Conservation (phyloP, 2,113 vertebrate genomes). For the Salvelinus namaycush region DNA sequence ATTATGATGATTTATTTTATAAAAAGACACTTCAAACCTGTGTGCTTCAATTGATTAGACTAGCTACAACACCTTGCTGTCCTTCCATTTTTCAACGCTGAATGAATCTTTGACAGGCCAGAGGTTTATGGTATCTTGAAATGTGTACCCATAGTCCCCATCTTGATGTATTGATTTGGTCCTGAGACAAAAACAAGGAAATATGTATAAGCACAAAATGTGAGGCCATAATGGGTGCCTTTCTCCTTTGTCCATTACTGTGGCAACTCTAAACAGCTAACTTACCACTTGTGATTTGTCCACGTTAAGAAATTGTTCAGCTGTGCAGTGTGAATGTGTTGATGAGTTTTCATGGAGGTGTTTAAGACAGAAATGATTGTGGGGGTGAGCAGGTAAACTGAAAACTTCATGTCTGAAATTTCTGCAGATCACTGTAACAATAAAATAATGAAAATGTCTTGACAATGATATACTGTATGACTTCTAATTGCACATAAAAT, state of each 20-base stretch:
- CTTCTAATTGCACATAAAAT: constrained; percentile 30
- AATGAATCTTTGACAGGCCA: neutral
- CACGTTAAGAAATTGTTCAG: no score
- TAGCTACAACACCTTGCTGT: constrained; percentile 5
- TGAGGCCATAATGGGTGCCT: no score
- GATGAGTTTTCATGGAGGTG: neutral
- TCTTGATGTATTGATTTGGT: neutral
- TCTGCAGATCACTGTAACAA: neutral
- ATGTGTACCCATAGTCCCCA: neutral
- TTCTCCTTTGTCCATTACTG: neutral
- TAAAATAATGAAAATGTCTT: neutral
- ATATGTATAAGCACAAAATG: no score
- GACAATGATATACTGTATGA: constrained; percentile 21
- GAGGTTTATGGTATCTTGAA: neutral
- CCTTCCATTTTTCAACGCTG: constrained; percentile 18
- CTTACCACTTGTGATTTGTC: neutral
- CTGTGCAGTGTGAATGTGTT: neutral
- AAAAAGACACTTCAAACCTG: neutral
- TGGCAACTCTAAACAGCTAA: neutral
- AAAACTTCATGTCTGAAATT: neutral
- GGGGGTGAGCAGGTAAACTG: neutral
- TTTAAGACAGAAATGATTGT: neutral
- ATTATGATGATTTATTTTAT: constrained; percentile 25
- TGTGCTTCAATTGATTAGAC: constrained; percentile 20
- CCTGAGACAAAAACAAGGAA: neutral